Conservation (phyloP, 2,797 vertebrate genomes). For the Pseudochaenichthys georgianus region DNA sequence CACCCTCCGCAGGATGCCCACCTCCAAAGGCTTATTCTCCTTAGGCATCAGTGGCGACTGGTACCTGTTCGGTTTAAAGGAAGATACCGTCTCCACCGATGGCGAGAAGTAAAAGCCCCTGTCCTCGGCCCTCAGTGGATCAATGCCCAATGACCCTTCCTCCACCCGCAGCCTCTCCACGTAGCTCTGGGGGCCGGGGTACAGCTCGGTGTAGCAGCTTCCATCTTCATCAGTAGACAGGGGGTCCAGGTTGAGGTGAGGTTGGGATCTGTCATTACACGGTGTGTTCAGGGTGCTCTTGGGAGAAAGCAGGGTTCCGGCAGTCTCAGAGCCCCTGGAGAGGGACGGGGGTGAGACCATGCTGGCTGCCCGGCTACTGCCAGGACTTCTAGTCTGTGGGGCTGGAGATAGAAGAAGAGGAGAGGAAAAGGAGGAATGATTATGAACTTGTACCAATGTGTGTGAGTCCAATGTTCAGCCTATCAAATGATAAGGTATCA, state of each 20-base stretch:
- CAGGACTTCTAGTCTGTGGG: slow-evolving; percentile 77
- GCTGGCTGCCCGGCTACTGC: slow-evolving; percentile 60
- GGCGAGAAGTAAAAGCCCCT: slow-evolving; percentile 83
- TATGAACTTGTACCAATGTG: not conserved
- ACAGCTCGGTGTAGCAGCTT: slow-evolving; percentile 67
- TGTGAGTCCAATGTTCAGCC: not conserved
- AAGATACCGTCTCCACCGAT: slow-evolving; percentile 86
- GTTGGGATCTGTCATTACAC: slow-evolving; percentile 5
- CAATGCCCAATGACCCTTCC: slow-evolving; percentile 65
- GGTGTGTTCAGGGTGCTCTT: slow-evolving; percentile 64
- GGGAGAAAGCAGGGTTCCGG: slow-evolving; percentile 75
- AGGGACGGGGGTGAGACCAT: slow-evolving; percentile 75
- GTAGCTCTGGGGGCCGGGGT: slow-evolving; percentile 79
- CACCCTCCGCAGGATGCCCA: slow-evolving; percentile 89
- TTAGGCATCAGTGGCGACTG: slow-evolving; percentile 88
- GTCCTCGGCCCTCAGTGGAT: slow-evolving; percentile 71
- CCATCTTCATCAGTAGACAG: slow-evolving; percentile 67
- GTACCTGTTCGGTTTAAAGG: slow-evolving; percentile 88
- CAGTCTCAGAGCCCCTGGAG: slow-evolving; percentile 76
- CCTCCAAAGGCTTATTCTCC: slow-evolving; percentile 94
- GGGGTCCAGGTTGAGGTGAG: slow-evolving; percentile 1
- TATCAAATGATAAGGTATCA: not conserved
- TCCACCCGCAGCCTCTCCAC: slow-evolving; percentile 70
- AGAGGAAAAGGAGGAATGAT: not conserved
- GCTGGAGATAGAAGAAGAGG: slow-evolving; percentile 71